Percentiles rank a stretch among this genome's conserved stretches.
Conservation (phyloP, 2,113 vertebrate genomes). For the Dolichotis patagonum region DNA sequence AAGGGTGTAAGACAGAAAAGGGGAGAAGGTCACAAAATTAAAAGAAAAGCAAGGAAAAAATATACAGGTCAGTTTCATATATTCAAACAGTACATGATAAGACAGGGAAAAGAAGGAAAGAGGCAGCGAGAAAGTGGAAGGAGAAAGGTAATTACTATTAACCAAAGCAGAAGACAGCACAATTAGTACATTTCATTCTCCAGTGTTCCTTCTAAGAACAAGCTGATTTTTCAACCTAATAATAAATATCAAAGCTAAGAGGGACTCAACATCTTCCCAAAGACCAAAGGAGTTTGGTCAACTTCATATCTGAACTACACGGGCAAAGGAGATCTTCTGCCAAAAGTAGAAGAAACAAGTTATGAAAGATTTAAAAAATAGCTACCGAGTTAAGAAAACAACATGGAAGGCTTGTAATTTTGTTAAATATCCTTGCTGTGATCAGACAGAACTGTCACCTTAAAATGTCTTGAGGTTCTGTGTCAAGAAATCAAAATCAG, state of each 20-base stretch:
- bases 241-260: not conserved
- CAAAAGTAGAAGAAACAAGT: constrained; percentile 36
- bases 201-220: constrained; percentile 34
- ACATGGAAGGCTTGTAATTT: not conserved
- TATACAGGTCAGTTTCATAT: constrained; percentile 54
- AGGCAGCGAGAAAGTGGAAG: constrained; percentile 77
- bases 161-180: constrained; percentile 78
- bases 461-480: constrained; percentile 36
- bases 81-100: constrained; percentile 57
- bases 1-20: not conserved
- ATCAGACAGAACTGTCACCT: not conserved
- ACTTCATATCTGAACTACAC: not conserved
- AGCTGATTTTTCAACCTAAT: not conserved
- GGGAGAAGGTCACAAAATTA: not conserved
- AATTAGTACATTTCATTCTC: constrained; percentile 29
- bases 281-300: not conserved
- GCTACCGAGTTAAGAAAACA: constrained; percentile 16
- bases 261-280: not conserved
- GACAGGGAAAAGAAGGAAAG: constrained; percentile 72
- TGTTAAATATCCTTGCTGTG: not conserved
- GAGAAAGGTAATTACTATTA: constrained; percentile 85
- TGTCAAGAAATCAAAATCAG: constrained; percentile 29
- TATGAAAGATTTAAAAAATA: not conserved
- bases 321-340: not conserved
- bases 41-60: constrained; percentile 65